Conservation (phyloP, 2,113 vertebrate species). For the Protobothrops mucrosquamatus region DNA sequence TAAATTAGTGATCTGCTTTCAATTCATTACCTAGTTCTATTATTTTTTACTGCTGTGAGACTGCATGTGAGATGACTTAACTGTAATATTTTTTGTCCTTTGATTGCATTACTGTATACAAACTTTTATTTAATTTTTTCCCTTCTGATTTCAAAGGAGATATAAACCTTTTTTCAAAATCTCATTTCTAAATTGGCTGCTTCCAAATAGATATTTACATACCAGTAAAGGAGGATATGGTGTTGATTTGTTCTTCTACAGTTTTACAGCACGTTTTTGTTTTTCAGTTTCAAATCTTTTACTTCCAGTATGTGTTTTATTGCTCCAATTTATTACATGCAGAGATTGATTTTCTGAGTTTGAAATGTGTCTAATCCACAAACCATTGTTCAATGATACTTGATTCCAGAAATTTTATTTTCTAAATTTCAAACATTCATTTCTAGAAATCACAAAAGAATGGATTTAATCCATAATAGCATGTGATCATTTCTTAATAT, state of each 20-base stretch:
- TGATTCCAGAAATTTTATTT: neutral
- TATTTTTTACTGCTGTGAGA: neutral
- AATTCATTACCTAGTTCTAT: neutral
- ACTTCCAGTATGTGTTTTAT: neutral
- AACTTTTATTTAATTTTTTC: neutral
- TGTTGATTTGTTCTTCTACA: neutral
- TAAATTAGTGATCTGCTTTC: neutral
- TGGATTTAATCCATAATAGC: neutral
- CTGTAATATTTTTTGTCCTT: neutral
- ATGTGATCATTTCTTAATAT: neutral
- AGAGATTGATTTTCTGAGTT: neutral
- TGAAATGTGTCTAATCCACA: neutral
- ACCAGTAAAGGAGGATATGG: neutral
- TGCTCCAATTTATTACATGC: neutral
- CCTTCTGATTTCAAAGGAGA: neutral
- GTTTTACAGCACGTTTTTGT: neutral
- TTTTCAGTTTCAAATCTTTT: neutral
- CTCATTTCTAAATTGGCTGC: neutral
- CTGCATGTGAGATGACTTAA: neutral
- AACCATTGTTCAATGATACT: neutral
- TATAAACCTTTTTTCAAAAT: neutral
- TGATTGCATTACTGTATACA: neutral
- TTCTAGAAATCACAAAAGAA: neutral
- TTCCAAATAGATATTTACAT: neutral
- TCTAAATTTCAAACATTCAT: neutral